These are phyloP conservation scores for Todus mexicanus DNA, from an alignment of 2,797 vertebrate genomes.

Conservation along the genomic window DNA sequence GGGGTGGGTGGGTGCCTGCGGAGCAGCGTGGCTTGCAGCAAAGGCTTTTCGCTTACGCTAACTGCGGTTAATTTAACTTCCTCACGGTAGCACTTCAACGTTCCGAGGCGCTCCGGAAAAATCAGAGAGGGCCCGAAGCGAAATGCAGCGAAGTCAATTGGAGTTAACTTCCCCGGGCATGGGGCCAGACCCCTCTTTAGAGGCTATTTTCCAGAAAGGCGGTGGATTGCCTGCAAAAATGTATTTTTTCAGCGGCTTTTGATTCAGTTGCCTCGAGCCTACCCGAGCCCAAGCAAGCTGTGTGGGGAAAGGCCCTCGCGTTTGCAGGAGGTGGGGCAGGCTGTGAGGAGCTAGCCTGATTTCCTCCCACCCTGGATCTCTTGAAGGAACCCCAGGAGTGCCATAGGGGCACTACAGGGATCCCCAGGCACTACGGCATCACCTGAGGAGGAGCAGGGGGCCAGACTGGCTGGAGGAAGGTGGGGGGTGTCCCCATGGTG, in stretches of 20 bases:
- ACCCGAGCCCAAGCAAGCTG: neutral
- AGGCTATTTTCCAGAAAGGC: conserved; percentile 9
- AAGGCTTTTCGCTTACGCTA: neutral
- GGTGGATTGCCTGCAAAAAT: neutral
- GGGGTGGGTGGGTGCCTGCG: accelerated
- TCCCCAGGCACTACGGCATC: neutral
- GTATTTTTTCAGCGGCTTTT: neutral
- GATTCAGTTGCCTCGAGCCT: neutral
- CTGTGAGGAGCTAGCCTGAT: neutral
- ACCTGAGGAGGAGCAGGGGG: neutral
- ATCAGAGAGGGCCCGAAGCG: conserved; percentile 1
- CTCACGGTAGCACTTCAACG: neutral
- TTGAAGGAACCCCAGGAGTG: neutral
- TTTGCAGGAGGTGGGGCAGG: neutral
- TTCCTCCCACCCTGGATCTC: neutral
- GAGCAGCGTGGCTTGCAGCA: neutral
- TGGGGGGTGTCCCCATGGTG: accelerated
- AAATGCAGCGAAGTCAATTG: conserved; percentile 27
- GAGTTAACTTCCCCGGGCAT: conserved; percentile 31
- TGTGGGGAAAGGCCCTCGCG: neutral
- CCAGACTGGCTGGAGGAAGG: neutral
- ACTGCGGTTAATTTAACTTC: neutral
- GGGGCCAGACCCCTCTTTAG: conserved; percentile 10
- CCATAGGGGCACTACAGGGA: accelerated
- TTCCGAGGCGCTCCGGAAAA: conserved; percentile 16